phyloP scores from a whole-genome alignment of 2,113 vertebrate genomes.

The Bucco capensis region DNA sequence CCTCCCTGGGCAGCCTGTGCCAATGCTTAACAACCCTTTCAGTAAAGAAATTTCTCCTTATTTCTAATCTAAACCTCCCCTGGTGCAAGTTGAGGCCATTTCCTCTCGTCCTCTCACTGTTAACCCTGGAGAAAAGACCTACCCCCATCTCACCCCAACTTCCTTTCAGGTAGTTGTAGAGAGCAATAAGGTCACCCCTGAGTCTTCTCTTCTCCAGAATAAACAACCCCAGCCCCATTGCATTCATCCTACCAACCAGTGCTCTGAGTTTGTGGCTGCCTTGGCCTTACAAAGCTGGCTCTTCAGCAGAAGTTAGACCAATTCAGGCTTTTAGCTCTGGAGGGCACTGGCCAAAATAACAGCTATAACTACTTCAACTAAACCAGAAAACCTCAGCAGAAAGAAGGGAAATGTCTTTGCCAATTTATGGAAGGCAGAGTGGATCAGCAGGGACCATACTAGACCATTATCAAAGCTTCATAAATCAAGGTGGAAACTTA shows the following conservation, averaged over 20 bases:
- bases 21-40: too few species aligned
- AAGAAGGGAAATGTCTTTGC: neutral
- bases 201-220: too few species aligned
- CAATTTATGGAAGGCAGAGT: neutral
- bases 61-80: too few species aligned
- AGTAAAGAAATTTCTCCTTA: too few species aligned
- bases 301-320: neutral
- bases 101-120: too few species aligned
- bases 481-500: neutral
- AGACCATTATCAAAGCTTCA: neutral
- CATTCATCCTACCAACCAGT: accelerated
- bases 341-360: neutral
- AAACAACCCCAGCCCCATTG: too few species aligned
- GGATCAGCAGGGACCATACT: neutral
- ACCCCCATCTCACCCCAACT: too few species aligned
- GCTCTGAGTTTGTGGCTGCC: neutral
- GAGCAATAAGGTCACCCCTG: too few species aligned
- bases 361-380: neutral
- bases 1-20: too few species aligned
- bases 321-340: neutral
- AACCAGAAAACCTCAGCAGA: neutral
- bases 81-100: too few species aligned
- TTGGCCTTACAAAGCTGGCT: neutral
- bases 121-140: too few species aligned
- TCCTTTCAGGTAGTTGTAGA: too few species aligned